Evolutionary conservation across 2,113 vertebrate genomes (phyloP), one percentile per base, ranked within the genome.

Genomic region (Montifringilla adamsi): DNA sequence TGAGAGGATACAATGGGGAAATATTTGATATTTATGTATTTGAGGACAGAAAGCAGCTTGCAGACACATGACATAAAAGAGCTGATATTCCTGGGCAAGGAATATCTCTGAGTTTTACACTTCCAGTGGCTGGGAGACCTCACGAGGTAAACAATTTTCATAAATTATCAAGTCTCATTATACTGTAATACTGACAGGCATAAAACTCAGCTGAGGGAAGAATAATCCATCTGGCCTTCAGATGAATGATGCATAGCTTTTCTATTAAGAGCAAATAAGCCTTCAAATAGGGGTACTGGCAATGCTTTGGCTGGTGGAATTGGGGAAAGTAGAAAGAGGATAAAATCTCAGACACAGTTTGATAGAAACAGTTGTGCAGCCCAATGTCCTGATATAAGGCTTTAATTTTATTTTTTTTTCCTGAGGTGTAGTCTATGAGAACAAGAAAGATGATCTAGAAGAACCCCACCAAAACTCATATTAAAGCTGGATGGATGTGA

Each of bases 401-500:
- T 27, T 68, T 8, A 3, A 1, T 41, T 13, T 24, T 52, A 28
- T n/a, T 16, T 55, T 46, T 60, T 15, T 12, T 7, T 1, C 5
- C 20, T 59, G 20, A 47, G 8, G 1, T 39, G 33, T 52, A 21
- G 33, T 84, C 31, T 84, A 1, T 20, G 9, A 70, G 28, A 75
- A 44, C 11, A 66, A 44, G 21, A 37, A 47, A 31, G 31, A 26
- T 37, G 23, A 30, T 31, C 17, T 39, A 31, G 77, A 63, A 43
- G 53, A 0, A 1, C 5, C 6, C 0, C 0, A 50, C 0, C 0
- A 50, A 76, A 68, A 0, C 17, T 73, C 33, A 8, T 50, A 24
- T 72, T 68, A 59, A 84, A 84, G 22, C 27, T 9, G 4, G 28
- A 27, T 16, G 15, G 15, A 17, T 50, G 9, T 23, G 23, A 68